Percentiles rank a stretch among this genome's conserved stretches.
phyloP scores from a whole-genome alignment of 1,140 invertebrate genomes.

The Brachionus angularis region DNA sequence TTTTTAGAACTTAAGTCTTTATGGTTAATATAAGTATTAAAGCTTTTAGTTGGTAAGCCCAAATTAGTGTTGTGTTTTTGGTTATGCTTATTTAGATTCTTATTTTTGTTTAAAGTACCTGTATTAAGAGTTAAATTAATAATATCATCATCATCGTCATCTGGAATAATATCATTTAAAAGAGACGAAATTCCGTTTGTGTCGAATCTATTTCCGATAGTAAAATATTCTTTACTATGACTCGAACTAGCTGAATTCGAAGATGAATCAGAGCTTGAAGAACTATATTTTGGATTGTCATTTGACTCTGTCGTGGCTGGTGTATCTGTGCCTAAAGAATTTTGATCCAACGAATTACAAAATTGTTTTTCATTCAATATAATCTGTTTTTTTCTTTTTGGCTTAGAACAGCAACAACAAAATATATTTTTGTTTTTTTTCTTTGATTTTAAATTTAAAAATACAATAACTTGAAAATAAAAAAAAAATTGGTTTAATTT shows the following conservation, averaged over 20 bases:
- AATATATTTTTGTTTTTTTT: neutral
- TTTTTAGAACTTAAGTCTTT: conserved; percentile 36
- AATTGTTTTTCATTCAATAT: neutral
- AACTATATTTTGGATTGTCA: conserved; percentile 32
- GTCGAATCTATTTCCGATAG: conserved; percentile 20
- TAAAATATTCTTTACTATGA: conserved; percentile 39
- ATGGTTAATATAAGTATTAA: conserved; percentile 31
- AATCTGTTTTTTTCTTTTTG: neutral
- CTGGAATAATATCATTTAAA: conserved; percentile 2
- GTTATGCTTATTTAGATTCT: too few species aligned
- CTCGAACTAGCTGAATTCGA: conserved; percentile 11
- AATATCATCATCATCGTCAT: conserved; percentile 29
- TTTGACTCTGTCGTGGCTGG: neutral
- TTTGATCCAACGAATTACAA: conserved; percentile 4
- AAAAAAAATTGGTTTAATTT: too few species aligned
- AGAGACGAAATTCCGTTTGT: conserved; percentile 20
- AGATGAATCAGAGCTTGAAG: neutral
- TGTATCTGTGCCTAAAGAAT: conserved; percentile 8
- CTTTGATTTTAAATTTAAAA: neutral
- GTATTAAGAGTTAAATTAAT: conserved; percentile 1
- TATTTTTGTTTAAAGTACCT: conserved; percentile 19
- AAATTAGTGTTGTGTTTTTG: conserved; percentile 1
- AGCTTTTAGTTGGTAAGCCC: conserved; percentile 26
- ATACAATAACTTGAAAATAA: too few species aligned
- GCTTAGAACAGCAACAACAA: neutral